Conservation (phyloP, 2,888 invertebrate species). For the Syrphus vitripennis region DNA sequence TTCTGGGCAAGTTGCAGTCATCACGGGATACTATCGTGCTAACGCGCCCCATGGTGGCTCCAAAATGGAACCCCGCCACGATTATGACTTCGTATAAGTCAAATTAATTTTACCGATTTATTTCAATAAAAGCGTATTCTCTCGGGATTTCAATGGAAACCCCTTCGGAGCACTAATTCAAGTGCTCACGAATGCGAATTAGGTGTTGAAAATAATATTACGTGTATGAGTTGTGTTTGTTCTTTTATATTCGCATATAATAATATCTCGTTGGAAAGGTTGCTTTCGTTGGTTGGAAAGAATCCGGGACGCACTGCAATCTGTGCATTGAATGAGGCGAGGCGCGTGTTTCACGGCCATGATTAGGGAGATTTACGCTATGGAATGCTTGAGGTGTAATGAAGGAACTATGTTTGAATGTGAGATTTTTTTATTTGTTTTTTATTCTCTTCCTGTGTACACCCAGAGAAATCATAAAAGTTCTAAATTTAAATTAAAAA, state of each 20-base stretch:
- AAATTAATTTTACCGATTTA: slow-evolving; percentile 74
- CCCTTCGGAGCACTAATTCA: slow-evolving; percentile 75
- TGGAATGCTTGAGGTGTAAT: slow-evolving; percentile 4
- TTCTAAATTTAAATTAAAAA: no score
- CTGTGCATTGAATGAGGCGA: neutral
- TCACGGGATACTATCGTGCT: slow-evolving; percentile 65
- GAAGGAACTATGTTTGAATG: neutral
- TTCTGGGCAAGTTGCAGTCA: slow-evolving; percentile 57
- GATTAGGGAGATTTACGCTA: slow-evolving; percentile 4
- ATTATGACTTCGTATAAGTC: slow-evolving; percentile 74
- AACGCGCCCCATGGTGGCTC: slow-evolving; percentile 71
- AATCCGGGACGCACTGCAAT: neutral
- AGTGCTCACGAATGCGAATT: slow-evolving; percentile 66
- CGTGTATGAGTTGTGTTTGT: slow-evolving; percentile 62
- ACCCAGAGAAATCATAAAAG: neutral
- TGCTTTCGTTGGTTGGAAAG: no score
- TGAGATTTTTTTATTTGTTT: neutral
- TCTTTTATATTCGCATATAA: slow-evolving; percentile 33
- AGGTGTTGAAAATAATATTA: slow-evolving; percentile 71
- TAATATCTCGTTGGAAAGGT: neutral
- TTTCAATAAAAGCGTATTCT: slow-evolving; percentile 71
- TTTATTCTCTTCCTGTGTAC: neutral
- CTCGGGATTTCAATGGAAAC: slow-evolving; percentile 62
- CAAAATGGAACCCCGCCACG: slow-evolving; percentile 73
- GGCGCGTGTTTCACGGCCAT: slow-evolving; percentile 32